phyloP scores from a whole-genome alignment of 2,797 vertebrate species.

The Potorous gilbertii region DNA sequence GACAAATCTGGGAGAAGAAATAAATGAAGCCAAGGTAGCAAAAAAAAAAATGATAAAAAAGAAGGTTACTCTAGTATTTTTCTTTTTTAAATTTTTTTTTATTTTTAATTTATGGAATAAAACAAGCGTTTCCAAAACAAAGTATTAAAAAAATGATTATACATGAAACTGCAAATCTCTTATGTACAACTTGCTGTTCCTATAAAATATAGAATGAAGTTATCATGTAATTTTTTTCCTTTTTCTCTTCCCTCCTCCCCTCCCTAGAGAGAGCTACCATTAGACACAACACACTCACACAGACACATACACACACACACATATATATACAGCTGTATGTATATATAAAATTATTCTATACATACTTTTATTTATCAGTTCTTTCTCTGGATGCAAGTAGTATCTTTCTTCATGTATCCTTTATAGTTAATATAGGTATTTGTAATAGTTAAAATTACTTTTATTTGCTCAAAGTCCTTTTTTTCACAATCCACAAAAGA shows the following conservation, averaged over 20 bases:
- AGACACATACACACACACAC: too few species aligned
- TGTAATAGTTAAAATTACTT: too few species aligned
- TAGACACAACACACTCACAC: not conserved
- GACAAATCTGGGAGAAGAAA: not conserved
- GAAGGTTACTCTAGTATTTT: not conserved
- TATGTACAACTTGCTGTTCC: not conserved
- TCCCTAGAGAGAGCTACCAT: not conserved
- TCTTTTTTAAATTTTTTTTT: not conserved
- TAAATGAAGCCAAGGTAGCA: constrained; percentile 42
- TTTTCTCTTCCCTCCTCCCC: not conserved
- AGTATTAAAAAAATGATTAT: not conserved
- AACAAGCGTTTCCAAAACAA: not conserved
- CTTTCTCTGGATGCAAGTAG: not conserved
- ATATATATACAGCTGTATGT: not conserved
- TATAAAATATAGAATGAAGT: not conserved
- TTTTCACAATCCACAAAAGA: not conserved
- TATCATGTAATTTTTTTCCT: not conserved
- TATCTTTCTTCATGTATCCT: not conserved
- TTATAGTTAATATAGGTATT: not conserved
- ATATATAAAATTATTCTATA: not conserved
- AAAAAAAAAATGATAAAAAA: not conserved
- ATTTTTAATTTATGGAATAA: not conserved
- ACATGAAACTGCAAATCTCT: not conserved
- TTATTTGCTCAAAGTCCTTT: too few species aligned
- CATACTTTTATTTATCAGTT: not conserved